phyloP scores from a whole-genome alignment of 1,140 invertebrate species.

The Drosophila asahinai region DNA sequence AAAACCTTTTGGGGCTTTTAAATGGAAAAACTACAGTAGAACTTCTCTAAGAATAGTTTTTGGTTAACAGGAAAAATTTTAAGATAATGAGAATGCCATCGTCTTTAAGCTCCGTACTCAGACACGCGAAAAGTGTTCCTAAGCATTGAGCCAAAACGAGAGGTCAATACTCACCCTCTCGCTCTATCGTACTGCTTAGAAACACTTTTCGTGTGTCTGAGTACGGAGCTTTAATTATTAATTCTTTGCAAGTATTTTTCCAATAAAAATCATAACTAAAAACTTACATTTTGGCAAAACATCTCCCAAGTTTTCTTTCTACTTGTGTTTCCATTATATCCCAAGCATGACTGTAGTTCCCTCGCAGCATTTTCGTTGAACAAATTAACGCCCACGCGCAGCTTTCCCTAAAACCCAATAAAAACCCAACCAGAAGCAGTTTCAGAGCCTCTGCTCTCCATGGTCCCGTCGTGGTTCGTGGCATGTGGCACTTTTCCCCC shows the following conservation, averaged over 20 bases:
- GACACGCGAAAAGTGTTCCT: too few relatives aligned
- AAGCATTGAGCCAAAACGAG: too few relatives aligned
- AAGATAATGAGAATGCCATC: background rate
- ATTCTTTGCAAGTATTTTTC: background rate
- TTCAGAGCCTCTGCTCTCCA: constrained; percentile 18
- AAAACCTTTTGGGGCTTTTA: constrained; percentile 5
- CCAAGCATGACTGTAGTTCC: background rate
- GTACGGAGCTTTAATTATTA: too few relatives aligned
- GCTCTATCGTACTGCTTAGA: too few relatives aligned
- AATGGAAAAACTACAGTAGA: background rate
- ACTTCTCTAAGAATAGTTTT: background rate
- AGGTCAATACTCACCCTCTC: too few relatives aligned
- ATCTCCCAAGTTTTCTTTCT: too few relatives aligned
- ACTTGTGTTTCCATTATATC: background rate
- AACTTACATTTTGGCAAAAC: too few relatives aligned
- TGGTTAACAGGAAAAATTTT: too few relatives aligned
- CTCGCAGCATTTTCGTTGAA: constrained; percentile 8
- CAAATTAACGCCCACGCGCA: constrained; percentile 44
- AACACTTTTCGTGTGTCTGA: too few relatives aligned
- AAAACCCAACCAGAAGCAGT: constrained; percentile 16
- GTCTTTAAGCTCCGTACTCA: too few relatives aligned
- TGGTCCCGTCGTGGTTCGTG: constrained; percentile 20
- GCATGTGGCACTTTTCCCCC: constrained; percentile 50
- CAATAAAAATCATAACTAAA: too few relatives aligned
- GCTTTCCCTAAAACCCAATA: constrained; percentile 31